Evolutionary conservation across 2,113 vertebrate species (phyloP), one percentile per base, ranked within the genome.

Genomic region (Tinamus guttatus): DNA sequence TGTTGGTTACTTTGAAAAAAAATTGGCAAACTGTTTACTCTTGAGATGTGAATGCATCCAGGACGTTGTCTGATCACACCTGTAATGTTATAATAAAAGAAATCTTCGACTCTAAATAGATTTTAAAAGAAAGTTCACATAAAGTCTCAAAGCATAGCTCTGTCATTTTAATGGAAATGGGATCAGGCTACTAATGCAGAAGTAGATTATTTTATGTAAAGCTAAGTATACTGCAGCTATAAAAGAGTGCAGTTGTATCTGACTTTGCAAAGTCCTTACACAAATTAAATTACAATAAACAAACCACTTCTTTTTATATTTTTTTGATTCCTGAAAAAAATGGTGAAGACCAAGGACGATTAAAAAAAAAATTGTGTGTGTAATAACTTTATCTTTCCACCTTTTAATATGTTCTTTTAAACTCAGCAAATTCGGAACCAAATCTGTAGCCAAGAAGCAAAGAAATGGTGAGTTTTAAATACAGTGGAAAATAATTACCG

Each of bases 301-400:
- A 2, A 65, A 36, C 25, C 58, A 54, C 51, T 71, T 41, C 15
- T 60, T 15, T 14, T 59, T 54, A 18, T 28, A 14, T 28, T 70
- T 91, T 94, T 94, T 75, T 68, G 58, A 62, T 34, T 43, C 32
- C 32, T 36, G 32, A n/a, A 59, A 94, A 83, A 90, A 83, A 28
- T 69, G 36, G 6, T 62, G 40, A 32, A 58, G n/a, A 90, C 25
- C 9, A 85, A 10, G 28, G 14, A 74, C n/a, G n/a, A n/a, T n/a
- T n/a, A n/a, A n/a, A n/a, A n/a, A n/a, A n/a, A n/a, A n/a, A n/a
- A n/a, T n/a, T 43, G 15, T n/a, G 2, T 76, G n/a, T 13, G 10
- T 49, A 78, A 65, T 27, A 77, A 69, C 3, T 11, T 60, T 65
- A 58, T 73, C 47, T 76, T 84, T 51, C 19, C 13, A 56, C 7